These are phyloP conservation scores for Aphidius ervi DNA, from an alignment of 1,140 invertebrate genomes.

Conservation along the genomic window DNA sequence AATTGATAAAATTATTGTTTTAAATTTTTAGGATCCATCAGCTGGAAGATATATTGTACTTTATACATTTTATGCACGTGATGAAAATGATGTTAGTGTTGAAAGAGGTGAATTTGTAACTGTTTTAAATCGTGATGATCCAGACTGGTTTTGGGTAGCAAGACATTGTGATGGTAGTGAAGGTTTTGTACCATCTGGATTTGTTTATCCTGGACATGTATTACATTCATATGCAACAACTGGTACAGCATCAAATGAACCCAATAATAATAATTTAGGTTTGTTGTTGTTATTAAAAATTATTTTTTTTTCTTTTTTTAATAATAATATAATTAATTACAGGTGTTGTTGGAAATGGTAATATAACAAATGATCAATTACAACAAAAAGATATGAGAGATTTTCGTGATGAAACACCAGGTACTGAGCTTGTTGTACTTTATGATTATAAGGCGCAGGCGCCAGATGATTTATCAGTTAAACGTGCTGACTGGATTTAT, in stretches of 20 bases:
- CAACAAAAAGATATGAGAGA: conserved; percentile 49
- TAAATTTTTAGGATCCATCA: conserved; percentile 64
- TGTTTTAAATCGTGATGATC: conserved; percentile 88
- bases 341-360: conserved; percentile 41
- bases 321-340: conserved; percentile 2
- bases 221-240: conserved; percentile 48
- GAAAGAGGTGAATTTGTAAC: conserved; percentile 92
- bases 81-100: conserved; percentile 93
- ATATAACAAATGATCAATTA: conserved; percentile 33
- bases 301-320: not conserved
- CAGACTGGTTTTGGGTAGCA: conserved; percentile 94
- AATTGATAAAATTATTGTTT: not conserved
- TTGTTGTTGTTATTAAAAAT: conserved; percentile 3
- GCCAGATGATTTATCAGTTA: conserved; percentile 84
- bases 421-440: conserved; percentile 87
- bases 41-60: conserved; percentile 83
- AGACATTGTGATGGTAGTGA: conserved; percentile 83
- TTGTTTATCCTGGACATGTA: conserved; percentile 76
- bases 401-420: conserved; percentile 52
- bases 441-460: conserved; percentile 95
- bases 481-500: conserved; percentile 90
- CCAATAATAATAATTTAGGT: conserved; percentile 44
- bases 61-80: conserved; percentile 86
- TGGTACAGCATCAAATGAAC: conserved; percentile 35
- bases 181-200: conserved; percentile 93